phyloP scores from a whole-genome alignment of 1,140 invertebrate genomes.

The Saccostrea glomerata region DNA sequence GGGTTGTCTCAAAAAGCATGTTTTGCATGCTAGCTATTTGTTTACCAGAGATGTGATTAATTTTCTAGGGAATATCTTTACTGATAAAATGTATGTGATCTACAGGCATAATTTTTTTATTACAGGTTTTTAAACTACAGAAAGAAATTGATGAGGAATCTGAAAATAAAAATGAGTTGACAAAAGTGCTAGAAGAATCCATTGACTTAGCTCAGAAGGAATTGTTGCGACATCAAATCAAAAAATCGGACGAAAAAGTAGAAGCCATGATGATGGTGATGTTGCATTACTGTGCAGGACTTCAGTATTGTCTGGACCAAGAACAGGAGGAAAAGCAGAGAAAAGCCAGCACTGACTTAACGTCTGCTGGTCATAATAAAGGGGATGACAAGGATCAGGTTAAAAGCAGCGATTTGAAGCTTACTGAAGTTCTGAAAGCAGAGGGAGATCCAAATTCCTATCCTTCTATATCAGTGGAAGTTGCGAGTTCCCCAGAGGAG shows the following conservation, averaged over 20 bases:
- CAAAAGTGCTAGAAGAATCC: conserved; percentile 78
- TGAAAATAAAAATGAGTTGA: conserved; percentile 80
- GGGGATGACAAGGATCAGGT: background rate
- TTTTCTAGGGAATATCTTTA: no score
- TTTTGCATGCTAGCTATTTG: no score
- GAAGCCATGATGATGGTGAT: conserved; percentile 90
- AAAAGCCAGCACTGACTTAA: background rate
- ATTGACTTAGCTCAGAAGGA: conserved; percentile 81
- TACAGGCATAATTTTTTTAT: background rate
- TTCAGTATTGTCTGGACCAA: conserved; percentile 84
- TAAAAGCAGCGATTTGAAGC: background rate
- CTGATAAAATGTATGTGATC: no score
- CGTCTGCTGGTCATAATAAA: background rate
- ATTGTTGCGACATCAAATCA: conserved; percentile 78
- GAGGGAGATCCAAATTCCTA: background rate
- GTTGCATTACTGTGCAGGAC: conserved; percentile 90
- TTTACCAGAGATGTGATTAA: no score
- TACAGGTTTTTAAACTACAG: conserved; percentile 87
- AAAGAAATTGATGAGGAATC: conserved; percentile 85
- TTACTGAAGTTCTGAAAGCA: background rate
- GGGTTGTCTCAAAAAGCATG: no score
- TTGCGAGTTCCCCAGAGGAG: background rate
- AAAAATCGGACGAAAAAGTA: conserved; percentile 86
- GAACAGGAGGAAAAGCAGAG: conserved; percentile 71
- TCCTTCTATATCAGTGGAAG: background rate